Percentiles rank a stretch among this genome's conserved stretches.
phyloP scores from a whole-genome alignment of 1,140 invertebrate genomes.

The Drosophila sucinea region DNA sequence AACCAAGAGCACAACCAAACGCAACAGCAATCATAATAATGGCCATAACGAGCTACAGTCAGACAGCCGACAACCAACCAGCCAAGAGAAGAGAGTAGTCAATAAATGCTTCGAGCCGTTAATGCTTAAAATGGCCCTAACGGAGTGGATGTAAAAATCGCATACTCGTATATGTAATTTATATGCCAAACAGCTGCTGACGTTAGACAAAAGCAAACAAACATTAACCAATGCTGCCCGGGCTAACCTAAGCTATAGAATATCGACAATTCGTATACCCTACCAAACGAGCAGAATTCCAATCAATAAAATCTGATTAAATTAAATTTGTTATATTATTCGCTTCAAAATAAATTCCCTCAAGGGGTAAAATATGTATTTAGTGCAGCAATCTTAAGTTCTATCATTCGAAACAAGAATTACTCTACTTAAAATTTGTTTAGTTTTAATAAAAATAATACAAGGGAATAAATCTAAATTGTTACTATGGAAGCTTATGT shows the following conservation, averaged over 20 bases:
- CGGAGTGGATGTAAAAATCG: slow-evolving; percentile 37
- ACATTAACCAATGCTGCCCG: neutral
- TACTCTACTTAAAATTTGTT: too few relatives aligned
- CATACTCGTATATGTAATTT: slow-evolving; percentile 52
- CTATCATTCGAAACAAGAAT: too few relatives aligned
- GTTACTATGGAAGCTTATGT: too few relatives aligned
- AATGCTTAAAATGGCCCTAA: slow-evolving; percentile 44
- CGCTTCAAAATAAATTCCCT: too few relatives aligned
- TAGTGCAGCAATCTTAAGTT: too few relatives aligned
- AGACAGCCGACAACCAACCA: neutral
- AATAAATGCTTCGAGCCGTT: slow-evolving; percentile 54
- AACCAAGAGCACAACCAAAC: slow-evolving; percentile 1
- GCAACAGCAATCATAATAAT: slow-evolving; percentile 66
- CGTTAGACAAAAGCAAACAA: slow-evolving; percentile 23
- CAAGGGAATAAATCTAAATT: too few relatives aligned
- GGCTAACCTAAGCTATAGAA: too few relatives aligned
- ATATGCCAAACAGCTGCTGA: slow-evolving; percentile 62
- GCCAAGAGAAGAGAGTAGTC: slow-evolving; percentile 36
- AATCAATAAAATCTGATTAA: too few relatives aligned
- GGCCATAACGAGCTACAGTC: slow-evolving; percentile 53
- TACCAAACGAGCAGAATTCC: neutral
- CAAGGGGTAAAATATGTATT: too few relatives aligned
- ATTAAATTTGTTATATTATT: too few relatives aligned
- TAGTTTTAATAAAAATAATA: too few relatives aligned
- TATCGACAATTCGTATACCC: neutral